Evolutionary conservation across 2,888 invertebrate species (phyloP).

Genomic region (Entomobrya proxima): DNA sequence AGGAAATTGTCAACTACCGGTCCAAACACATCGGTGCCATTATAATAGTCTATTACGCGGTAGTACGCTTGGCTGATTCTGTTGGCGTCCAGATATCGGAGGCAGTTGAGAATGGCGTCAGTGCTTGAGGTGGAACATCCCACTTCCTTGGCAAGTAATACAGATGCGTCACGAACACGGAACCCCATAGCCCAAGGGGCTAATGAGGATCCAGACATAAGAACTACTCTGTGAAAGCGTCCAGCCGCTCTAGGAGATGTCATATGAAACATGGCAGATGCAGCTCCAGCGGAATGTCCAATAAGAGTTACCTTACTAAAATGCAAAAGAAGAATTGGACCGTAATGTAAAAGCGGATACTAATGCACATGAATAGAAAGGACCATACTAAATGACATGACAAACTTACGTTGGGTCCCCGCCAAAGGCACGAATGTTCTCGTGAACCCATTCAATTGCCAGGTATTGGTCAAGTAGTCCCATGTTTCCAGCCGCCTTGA

Average conservation of each 20-base stretch:
- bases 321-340: background rate
- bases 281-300: slow-evolving; percentile 88
- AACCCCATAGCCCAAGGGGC: slow-evolving; percentile 78
- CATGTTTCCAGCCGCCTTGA: slow-evolving; percentile 83
- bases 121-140: slow-evolving; percentile 74
- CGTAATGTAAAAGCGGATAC: too few relatives aligned
- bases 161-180: slow-evolving; percentile 74
- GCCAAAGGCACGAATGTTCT: slow-evolving; percentile 74
- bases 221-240: slow-evolving; percentile 83
- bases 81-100: slow-evolving; percentile 82
- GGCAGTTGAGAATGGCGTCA: slow-evolving; percentile 80
- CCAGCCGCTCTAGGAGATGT: slow-evolving; percentile 83
- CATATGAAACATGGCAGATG: slow-evolving; percentile 83
- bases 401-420: slow-evolving; percentile 83
- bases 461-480: slow-evolving; percentile 91
- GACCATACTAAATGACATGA: too few relatives aligned
- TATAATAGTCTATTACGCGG: slow-evolving; percentile 73
- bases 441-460: slow-evolving; percentile 80
- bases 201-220: slow-evolving; percentile 82
- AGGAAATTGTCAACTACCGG: slow-evolving; percentile 83
- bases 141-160: slow-evolving; percentile 73
- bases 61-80: slow-evolving; percentile 76
- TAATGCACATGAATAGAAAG: too few relatives aligned
- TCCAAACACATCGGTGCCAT: slow-evolving; percentile 78
- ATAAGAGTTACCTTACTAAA: slow-evolving; percentile 81